Conservation (phyloP, 2,113 vertebrate genomes). For the Hippocampus abdominalis region DNA sequence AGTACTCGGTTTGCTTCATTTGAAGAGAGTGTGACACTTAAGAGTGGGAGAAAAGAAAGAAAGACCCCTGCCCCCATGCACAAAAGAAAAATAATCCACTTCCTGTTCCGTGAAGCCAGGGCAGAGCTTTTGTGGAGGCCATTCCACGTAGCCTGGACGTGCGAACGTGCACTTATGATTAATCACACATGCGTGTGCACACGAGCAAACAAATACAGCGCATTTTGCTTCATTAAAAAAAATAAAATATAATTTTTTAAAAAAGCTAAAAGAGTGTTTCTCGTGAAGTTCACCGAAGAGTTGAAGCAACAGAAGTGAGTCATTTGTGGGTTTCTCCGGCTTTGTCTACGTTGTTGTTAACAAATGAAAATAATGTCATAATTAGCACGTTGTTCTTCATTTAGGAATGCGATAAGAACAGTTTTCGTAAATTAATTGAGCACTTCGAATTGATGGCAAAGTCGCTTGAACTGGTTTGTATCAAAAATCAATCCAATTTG, state of each 20-base stretch:
- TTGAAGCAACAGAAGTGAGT: neutral
- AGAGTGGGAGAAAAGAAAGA: slow-evolving; percentile 19
- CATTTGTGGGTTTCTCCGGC: neutral
- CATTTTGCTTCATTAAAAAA: neutral
- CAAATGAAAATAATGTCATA: neutral
- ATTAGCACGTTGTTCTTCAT: neutral
- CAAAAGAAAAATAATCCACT: slow-evolving; percentile 56
- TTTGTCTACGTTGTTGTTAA: neutral
- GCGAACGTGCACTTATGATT: slow-evolving; percentile 1
- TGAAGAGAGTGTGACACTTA: neutral
- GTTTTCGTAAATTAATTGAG: neutral
- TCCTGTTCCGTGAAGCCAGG: slow-evolving; percentile 54
- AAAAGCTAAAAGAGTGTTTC: neutral
- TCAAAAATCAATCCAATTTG: neutral
- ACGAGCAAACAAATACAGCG: neutral
- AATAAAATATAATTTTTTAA: too few species aligned
- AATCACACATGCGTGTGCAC: slow-evolving; percentile 1
- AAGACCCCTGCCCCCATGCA: slow-evolving; percentile 11
- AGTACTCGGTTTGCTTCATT: too few species aligned
- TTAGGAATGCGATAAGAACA: neutral
- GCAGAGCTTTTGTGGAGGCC: slow-evolving; percentile 32
- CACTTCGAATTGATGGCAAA: neutral
- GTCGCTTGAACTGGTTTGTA: neutral
- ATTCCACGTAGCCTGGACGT: slow-evolving; percentile 48
- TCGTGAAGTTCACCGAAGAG: neutral